A percentile compares a stretch with the other conserved stretches of the same genome.
Evolutionary conservation across 2,888 invertebrate genomes (phyloP).

Genomic region (Allacma fusca): DNA sequence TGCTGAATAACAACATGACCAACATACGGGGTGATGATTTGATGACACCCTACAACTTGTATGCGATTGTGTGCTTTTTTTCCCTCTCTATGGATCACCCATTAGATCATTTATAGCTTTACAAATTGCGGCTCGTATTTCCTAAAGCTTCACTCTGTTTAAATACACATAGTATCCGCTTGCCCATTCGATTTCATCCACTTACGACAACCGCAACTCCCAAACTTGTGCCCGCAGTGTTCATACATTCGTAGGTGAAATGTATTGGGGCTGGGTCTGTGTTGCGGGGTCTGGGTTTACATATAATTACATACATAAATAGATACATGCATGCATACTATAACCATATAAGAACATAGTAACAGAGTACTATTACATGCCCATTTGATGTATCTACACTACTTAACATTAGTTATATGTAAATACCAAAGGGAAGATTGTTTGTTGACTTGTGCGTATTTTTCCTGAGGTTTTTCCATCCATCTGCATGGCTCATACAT

Average conservation of each 20-base stretch:
- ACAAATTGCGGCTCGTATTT: slow-evolving; percentile 16
- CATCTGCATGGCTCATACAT: background rate
- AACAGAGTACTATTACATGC: no score
- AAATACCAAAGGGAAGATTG: slow-evolving; percentile 3
- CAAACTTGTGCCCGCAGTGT: background rate
- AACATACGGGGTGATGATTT: slow-evolving; percentile 2
- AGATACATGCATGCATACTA: slow-evolving; percentile 5
- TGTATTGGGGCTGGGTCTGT: no score
- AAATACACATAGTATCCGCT: background rate
- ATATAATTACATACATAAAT: background rate
- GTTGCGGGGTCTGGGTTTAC: background rate
- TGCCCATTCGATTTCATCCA: slow-evolving; percentile 17
- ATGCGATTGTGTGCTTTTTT: background rate
- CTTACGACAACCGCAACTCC: slow-evolving; percentile 1
- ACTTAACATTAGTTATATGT: background rate
- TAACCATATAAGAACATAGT: no score
- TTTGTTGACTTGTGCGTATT: slow-evolving; percentile 2
- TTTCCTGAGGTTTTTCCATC: slow-evolving; percentile 9
- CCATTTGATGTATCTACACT: no score
- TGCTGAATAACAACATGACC: slow-evolving; percentile 8
- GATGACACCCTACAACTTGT: slow-evolving; percentile 12
- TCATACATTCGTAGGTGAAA: no score
- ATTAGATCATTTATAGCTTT: slow-evolving; percentile 13
- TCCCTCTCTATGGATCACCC: slow-evolving; percentile 6
- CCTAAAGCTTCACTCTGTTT: background rate